Evolutionary conservation across 2,113 vertebrate genomes (phyloP).

Genomic region (Procavia capensis): DNA sequence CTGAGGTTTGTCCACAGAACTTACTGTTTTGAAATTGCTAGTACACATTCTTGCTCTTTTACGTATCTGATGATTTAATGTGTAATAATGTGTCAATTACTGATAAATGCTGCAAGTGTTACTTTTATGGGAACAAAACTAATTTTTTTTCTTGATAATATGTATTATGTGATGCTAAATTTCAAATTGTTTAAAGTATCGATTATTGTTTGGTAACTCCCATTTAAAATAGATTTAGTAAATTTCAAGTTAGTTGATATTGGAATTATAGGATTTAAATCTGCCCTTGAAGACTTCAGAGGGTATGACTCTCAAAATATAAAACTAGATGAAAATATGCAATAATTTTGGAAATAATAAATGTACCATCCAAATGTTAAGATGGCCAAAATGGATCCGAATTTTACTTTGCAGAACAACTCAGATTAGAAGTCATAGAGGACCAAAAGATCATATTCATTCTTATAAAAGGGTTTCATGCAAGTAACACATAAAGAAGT

Average conservation of each 20-base stretch:
- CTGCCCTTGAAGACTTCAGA: neutral
- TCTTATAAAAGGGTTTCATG: neutral
- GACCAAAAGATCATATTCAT: neutral
- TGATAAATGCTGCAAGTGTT: neutral
- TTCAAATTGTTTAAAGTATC: slow-evolving; percentile 21
- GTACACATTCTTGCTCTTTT: neutral
- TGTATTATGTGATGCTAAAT: neutral
- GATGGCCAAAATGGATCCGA: neutral
- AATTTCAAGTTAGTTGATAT: neutral
- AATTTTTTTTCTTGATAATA: neutral
- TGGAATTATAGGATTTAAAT: neutral
- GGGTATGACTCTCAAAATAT: neutral
- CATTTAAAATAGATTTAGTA: neutral
- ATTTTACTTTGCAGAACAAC: neutral
- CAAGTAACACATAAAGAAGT: neutral
- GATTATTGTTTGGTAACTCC: neutral
- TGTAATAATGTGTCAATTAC: neutral
- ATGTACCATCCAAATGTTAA: neutral
- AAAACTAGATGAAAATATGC: neutral
- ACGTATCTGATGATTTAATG: neutral
- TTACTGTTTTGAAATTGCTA: neutral
- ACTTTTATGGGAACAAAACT: neutral
- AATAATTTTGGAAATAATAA: neutral
- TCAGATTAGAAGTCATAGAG: neutral
- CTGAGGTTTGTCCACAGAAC: neutral